Evolutionary conservation across 35 echinoderm and acorn worm species (phyloP).

Genomic region (Hemicentrotus pulcherrimus): DNA sequence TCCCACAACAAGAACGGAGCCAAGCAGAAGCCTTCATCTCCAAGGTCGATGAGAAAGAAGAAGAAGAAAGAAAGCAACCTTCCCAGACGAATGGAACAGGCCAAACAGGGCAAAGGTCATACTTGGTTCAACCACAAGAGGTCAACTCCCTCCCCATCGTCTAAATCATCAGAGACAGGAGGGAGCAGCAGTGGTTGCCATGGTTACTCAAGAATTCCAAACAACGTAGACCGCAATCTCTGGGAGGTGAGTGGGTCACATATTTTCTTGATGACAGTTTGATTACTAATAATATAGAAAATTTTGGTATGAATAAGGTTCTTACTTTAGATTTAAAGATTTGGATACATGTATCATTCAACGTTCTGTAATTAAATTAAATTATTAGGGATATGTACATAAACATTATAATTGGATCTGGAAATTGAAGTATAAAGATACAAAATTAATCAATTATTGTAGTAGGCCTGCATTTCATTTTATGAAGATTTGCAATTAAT

Average conservation of each 20-base stretch:
- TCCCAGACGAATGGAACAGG: conserved; percentile 38
- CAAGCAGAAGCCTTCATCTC: not conserved
- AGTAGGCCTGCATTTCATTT: not conserved
- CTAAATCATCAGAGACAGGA: not conserved
- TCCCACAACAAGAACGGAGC: not conserved
- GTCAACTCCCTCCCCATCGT: not conserved
- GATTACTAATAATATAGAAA: not conserved
- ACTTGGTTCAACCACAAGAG: not conserved
- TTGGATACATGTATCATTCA: no score
- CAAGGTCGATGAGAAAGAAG: not conserved
- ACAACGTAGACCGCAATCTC: conserved; percentile 39
- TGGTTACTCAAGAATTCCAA: conserved; percentile 4
- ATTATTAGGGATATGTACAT: no score
- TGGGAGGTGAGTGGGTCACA: conserved; percentile 47
- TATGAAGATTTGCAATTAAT: not conserved
- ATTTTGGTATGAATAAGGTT: not conserved
- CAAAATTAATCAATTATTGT: no score
- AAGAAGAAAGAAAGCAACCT: not conserved
- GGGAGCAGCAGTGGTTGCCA: not conserved
- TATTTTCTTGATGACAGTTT: conserved; percentile 31
- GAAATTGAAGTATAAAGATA: no score
- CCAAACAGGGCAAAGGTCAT: conserved; percentile 29
- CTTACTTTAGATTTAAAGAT: no score
- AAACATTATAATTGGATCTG: no score
- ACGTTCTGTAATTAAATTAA: no score